Conservation (phyloP, 2,888 invertebrate species). For the Tetragonula carbonaria region DNA sequence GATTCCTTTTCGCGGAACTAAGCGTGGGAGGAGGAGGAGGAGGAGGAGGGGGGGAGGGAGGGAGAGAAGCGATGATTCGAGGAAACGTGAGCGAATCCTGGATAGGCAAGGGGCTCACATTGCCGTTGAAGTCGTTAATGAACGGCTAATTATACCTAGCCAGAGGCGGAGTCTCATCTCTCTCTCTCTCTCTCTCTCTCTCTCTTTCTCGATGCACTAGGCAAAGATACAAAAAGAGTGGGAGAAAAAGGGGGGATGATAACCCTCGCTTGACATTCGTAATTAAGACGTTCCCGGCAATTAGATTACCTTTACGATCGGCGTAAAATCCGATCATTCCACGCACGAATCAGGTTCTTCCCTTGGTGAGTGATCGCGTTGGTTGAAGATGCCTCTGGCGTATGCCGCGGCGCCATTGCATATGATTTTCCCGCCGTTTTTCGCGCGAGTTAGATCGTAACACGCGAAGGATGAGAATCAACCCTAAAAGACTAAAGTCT, state of each 20-base stretch:
- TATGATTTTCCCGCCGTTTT: too few relatives aligned
- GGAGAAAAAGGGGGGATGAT: constrained; percentile 21
- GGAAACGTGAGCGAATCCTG: constrained; percentile 37
- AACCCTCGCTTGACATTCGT: constrained; percentile 50
- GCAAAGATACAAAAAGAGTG: neutral
- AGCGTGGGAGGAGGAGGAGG: too few relatives aligned
- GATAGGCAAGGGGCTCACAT: neutral
- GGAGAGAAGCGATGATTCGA: neutral
- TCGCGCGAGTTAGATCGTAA: too few relatives aligned
- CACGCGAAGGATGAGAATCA: too few relatives aligned
- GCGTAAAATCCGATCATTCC: constrained; percentile 72
- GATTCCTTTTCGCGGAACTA: neutral
- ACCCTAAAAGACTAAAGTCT: too few relatives aligned
- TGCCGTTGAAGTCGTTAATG: constrained; percentile 47
- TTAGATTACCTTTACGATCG: constrained; percentile 68
- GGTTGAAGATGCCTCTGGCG: neutral
- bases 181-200: neutral
- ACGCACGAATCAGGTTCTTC: constrained; percentile 68
- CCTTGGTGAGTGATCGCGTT: constrained; percentile 30
- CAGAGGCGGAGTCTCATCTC: constrained; percentile 16
- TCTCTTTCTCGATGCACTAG: neutral
- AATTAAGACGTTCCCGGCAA: constrained; percentile 75
- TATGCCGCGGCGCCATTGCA: neutral
- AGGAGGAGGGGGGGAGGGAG: too few relatives aligned
- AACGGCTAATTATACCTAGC: constrained; percentile 61